Evolutionary conservation across 2,888 invertebrate genomes (phyloP).

Genomic region (Pemphredon lugubris): DNA sequence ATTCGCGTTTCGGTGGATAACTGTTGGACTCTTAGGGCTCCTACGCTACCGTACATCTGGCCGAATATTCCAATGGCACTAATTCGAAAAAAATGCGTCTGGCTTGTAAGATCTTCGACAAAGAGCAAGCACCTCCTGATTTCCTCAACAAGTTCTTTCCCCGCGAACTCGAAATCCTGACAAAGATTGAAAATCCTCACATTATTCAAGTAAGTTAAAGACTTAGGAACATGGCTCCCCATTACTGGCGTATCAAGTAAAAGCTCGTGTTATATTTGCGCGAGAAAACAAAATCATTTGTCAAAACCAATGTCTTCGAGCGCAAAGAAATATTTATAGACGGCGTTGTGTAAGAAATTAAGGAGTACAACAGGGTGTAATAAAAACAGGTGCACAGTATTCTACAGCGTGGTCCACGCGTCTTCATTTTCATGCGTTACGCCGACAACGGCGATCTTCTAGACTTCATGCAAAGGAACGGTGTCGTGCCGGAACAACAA

Average conservation of each 20-base stretch:
- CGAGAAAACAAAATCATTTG: too few species aligned
- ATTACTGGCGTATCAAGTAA: too few species aligned
- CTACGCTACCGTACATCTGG: slow-evolving; percentile 94
- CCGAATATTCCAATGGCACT: slow-evolving; percentile 89
- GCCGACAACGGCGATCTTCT: slow-evolving; percentile 95
- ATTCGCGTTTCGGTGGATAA: background rate
- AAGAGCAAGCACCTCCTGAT: slow-evolving; percentile 93
- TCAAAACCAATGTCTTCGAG: background rate
- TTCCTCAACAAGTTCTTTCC: slow-evolving; percentile 96
- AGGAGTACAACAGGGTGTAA: background rate
- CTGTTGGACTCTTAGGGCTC: slow-evolving; percentile 85
- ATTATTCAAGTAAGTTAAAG: slow-evolving; percentile 86
- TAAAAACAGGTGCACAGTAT: slow-evolving; percentile 91
- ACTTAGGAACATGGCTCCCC: too few species aligned
- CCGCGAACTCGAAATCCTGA: slow-evolving; percentile 94
- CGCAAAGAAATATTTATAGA: too few species aligned
- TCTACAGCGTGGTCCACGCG: slow-evolving; percentile 90
- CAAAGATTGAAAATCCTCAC: slow-evolving; percentile 94
- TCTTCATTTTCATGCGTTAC: slow-evolving; percentile 94
- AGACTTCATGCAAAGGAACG: slow-evolving; percentile 90
- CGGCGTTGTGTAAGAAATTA: too few species aligned
- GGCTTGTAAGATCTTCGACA: slow-evolving; percentile 96
- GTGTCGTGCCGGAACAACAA: slow-evolving; percentile 90
- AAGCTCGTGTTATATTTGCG: too few species aligned
- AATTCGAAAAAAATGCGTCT: slow-evolving; percentile 88